These are phyloP conservation scores for Brevimyrus niger DNA, from an alignment of 2,113 vertebrate species.

Conservation along the genomic window DNA sequence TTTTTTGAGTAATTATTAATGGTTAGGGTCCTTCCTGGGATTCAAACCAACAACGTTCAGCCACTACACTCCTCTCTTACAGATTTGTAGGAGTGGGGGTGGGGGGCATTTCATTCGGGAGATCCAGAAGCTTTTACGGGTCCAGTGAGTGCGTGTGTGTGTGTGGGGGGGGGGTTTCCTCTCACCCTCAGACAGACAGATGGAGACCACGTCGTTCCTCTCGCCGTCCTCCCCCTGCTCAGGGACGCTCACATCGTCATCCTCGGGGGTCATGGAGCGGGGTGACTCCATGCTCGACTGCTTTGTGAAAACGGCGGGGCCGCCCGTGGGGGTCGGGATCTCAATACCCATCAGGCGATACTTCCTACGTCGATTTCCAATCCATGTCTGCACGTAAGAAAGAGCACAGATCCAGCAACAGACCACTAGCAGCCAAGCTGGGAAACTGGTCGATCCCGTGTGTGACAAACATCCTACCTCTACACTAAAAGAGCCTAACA, in stretches of 20 bases:
- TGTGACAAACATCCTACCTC: neutral
- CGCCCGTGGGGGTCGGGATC: constrained; percentile 88
- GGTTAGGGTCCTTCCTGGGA: neutral
- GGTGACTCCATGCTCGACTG: constrained; percentile 70
- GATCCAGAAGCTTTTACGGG: neutral
- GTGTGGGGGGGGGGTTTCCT: too few species aligned
- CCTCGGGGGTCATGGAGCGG: constrained; percentile 67
- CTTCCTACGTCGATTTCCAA: constrained; percentile 95
- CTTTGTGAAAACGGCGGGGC: constrained; percentile 81
- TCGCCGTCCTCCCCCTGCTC: constrained; percentile 78
- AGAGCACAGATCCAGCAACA: neutral
- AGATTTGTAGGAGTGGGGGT: neutral
- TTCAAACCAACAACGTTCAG: neutral
- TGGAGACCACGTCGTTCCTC: constrained; percentile 76
- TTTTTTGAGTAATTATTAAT: neutral
- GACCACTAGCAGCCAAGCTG: neutral
- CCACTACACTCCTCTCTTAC: neutral
- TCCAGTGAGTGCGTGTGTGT: neutral
- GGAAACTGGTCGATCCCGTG: neutral
- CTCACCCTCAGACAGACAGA: constrained; percentile 86
- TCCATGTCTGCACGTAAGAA: constrained; percentile 78
- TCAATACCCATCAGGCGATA: constrained; percentile 97
- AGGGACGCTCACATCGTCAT: constrained; percentile 59
- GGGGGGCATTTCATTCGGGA: neutral
- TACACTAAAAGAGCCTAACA: neutral